phyloP scores from a whole-genome alignment of 2,888 invertebrate genomes.

The Dasypolia templi region DNA sequence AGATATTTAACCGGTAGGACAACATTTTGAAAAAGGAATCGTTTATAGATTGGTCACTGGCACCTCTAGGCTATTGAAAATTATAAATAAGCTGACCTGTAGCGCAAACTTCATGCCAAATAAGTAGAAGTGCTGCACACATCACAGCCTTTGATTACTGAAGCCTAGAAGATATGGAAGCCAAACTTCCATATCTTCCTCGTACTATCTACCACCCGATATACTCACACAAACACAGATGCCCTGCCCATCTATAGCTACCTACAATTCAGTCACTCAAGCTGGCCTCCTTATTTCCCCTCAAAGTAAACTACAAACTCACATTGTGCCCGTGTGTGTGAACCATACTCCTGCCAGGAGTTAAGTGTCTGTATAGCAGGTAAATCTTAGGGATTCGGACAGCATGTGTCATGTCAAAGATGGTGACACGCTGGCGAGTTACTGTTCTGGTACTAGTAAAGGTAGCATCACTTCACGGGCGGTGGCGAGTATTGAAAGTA shows the following conservation, averaged over 20 bases:
- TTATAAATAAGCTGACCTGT: not conserved
- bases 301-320: not conserved
- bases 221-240: not conserved
- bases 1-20: no score
- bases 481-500: not conserved
- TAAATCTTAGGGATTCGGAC: conserved; percentile 12
- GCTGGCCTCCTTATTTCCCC: not conserved
- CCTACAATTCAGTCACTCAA: not conserved
- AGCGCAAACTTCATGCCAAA: not conserved
- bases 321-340: not conserved
- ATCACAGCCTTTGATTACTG: not conserved
- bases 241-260: not conserved
- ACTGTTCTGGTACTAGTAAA: conserved; percentile 12
- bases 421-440: conserved; percentile 16
- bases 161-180: not conserved
- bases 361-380: not conserved
- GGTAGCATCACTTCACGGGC: not conserved
- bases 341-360: not conserved
- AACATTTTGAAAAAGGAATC: not conserved
- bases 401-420: conserved; percentile 20
- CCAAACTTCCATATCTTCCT: not conserved
- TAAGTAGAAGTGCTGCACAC: not conserved
- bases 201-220: not conserved
- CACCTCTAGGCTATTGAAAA: not conserved
- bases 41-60: no score